Evolutionary conservation across 2,797 vertebrate species (phyloP).

Genomic region (Betta splendens): DNA sequence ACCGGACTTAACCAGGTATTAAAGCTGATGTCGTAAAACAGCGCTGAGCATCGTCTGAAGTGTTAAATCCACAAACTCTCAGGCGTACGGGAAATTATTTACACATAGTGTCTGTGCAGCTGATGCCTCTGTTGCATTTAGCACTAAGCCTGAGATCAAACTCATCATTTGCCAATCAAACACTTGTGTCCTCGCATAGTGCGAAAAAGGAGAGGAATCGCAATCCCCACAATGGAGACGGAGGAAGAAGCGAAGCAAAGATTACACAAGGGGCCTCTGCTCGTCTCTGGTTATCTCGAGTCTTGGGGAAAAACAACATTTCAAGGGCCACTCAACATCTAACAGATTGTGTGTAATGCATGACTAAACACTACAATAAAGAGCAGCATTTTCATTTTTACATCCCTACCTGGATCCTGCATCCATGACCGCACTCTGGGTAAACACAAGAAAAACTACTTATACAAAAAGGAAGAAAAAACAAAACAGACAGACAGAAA

Average conservation of each 20-base stretch:
- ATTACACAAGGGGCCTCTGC: background rate
- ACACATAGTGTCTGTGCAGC: slow-evolving; percentile 9
- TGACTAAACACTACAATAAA: slow-evolving; percentile 18
- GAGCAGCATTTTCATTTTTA: slow-evolving; percentile 22
- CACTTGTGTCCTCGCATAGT: background rate
- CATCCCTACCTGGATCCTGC: slow-evolving; percentile 43
- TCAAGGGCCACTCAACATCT: slow-evolving; percentile 25
- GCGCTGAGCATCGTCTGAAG: background rate
- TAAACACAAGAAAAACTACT: slow-evolving; percentile 23
- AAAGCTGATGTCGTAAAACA: slow-evolving; percentile 7
- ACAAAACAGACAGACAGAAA: background rate
- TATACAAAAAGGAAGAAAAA: slow-evolving; percentile 5
- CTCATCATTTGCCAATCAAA: slow-evolving; percentile 4
- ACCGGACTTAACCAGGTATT: slow-evolving; percentile 1
- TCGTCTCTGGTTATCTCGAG: slow-evolving; percentile 29
- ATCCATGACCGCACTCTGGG: slow-evolving; percentile 3
- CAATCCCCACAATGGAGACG: background rate
- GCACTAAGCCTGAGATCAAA: slow-evolving; percentile 12
- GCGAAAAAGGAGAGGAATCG: slow-evolving; percentile 17
- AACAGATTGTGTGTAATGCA: slow-evolving; percentile 15
- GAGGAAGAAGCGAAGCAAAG: slow-evolving; percentile 5
- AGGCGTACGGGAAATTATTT: slow-evolving; percentile 17
- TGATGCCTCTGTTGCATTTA: slow-evolving; percentile 10
- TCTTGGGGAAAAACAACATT: slow-evolving; percentile 33
- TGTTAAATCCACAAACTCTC: background rate